phyloP scores from a whole-genome alignment of 1,140 invertebrate genomes.

The Oryzaephilus surinamensis region DNA sequence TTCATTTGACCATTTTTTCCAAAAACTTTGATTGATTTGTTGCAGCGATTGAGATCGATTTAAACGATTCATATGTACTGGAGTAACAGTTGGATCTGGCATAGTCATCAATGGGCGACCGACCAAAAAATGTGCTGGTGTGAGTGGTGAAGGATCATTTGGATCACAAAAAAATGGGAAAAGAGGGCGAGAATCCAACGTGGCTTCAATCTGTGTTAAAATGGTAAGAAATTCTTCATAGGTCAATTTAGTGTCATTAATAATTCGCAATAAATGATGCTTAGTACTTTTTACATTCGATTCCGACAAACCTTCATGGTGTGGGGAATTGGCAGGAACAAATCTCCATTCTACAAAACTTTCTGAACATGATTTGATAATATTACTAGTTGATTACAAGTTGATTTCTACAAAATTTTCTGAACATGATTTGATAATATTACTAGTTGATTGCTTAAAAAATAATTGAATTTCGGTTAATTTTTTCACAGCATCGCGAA shows the following conservation, averaged over 20 bases:
- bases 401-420: constrained; percentile 7
- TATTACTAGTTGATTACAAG: constrained; percentile 10
- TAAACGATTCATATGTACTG: constrained; percentile 8
- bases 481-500: no score
- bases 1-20: constrained; percentile 28
- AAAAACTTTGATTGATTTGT: constrained; percentile 29
- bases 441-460: constrained; percentile 9
- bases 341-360: constrained; percentile 12
- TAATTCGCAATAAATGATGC: no score
- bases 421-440: no score
- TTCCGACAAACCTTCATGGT: constrained; percentile 16
- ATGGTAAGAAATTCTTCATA: no score
- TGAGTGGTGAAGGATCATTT: constrained; percentile 18
- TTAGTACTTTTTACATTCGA: no score
- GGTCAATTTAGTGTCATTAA: no score
- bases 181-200: constrained; percentile 32
- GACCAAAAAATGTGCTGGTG: no score
- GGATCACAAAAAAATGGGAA: constrained; percentile 15
- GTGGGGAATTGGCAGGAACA: constrained; percentile 5
- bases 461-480: no score
- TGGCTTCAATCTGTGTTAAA: no score
- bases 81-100: constrained; percentile 21
- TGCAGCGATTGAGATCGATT: constrained; percentile 21
- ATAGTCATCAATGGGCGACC: constrained; percentile 21
- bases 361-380: no score